Conservation (phyloP, 2,888 invertebrate genomes). For the Euzophera pinguis region DNA sequence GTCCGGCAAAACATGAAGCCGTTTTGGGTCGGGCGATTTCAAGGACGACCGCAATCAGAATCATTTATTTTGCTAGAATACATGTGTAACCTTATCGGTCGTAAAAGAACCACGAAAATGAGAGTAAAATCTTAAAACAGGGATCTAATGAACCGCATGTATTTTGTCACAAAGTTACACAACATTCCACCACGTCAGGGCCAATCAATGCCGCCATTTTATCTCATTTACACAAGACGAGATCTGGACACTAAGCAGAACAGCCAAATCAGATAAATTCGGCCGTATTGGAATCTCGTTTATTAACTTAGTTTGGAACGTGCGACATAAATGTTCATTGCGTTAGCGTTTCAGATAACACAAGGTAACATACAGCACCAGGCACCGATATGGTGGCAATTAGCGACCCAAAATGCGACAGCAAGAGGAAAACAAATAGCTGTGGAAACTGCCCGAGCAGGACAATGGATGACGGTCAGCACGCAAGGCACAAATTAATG, state of each 20-base stretch:
- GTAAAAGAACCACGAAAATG: neutral
- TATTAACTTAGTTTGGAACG: conserved; percentile 1
- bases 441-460: conserved; percentile 21
- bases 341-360: neutral
- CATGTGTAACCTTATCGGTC: too few relatives aligned
- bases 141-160: neutral
- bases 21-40: neutral
- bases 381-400: conserved; percentile 20
- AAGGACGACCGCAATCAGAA: neutral
- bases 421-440: conserved; percentile 40
- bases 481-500: conserved; percentile 44
- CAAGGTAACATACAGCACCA: conserved; percentile 22
- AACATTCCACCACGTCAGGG: conserved; percentile 12
- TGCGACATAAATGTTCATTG: neutral
- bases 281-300: neutral
- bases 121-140: neutral
- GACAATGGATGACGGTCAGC: conserved; percentile 35
- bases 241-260: conserved; percentile 36
- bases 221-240: conserved; percentile 32
- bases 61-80: neutral
- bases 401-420: conserved; percentile 29
- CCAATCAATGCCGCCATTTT: conserved; percentile 27
- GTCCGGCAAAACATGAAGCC: neutral
- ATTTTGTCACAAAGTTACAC: conserved; percentile 8
- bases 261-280: conserved; percentile 14